Base-by-base conservation (phyloP, 1,140 invertebrate genomes). In the Drosophila jambulina region DNA sequence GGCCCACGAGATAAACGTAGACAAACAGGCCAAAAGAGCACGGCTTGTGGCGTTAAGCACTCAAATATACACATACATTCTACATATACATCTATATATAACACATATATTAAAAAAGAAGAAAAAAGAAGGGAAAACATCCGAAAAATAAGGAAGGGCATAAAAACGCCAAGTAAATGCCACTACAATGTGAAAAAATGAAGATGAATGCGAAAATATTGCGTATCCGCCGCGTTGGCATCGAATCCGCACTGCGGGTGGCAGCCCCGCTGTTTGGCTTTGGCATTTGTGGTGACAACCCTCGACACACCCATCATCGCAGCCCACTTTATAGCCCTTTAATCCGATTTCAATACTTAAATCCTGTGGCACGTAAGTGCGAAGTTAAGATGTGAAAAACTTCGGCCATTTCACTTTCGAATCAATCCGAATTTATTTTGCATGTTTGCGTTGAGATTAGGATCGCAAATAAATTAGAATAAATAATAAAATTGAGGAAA, bases 131-230 rank as follows among this genome's bases (percentile, higher is more conserved):
- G 45, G 21, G 23, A 32, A 56, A 56, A 56, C 53, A 64, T n/a
- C 60, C 36, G 25, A 49, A 40, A 53, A 48, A 51, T 54, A 34
- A 17, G 61, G 19, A 48, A 53, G 54, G 67, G 62, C 62, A 70
- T 68, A 72, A 68, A 70, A 75, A 32, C 51, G 48, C 29, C 40
- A 61, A 74, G 62, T 62, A 74, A 75, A 80, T 58, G 82, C 43
- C 76, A 83, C 78, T 87, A 79, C 65, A 82, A 74, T 72, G 68
- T 62, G 58, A 48, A 56, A 69, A 83, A 88, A 87, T 87, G 80
- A 87, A 87, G 80, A 87, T 84, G 70, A 87, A 87, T 87, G 84
- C 61, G 84, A 77, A 78, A 84, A 78, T 70, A 85, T 82, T 79
- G 59, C 75, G 82, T 81, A 78, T 45, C 49, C 80, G 78, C 75